phyloP scores from a whole-genome alignment of 2,888 invertebrate genomes.

The Campoplex nolae region DNA sequence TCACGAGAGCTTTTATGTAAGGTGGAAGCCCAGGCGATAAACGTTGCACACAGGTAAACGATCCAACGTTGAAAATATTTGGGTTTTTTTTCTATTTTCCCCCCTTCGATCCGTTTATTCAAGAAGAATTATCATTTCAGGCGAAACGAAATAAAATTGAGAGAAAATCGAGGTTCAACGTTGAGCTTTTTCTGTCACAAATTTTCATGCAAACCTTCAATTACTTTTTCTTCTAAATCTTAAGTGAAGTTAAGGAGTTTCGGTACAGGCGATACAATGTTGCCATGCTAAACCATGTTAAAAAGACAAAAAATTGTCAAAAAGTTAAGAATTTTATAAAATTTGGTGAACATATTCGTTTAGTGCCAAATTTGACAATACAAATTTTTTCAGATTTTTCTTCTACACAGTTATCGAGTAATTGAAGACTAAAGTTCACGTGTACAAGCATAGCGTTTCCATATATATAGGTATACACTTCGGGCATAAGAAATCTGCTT shows the following conservation, averaged over 20 bases:
- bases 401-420: too few species aligned
- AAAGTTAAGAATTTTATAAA: too few species aligned
- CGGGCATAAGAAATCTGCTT: too few species aligned
- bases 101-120: neutral
- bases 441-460: too few species aligned
- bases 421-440: too few species aligned
- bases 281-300: too few species aligned
- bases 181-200: neutral
- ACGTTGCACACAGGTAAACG: slow-evolving; percentile 3
- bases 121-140: neutral
- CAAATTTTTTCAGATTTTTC: too few species aligned
- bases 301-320: too few species aligned
- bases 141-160: neutral
- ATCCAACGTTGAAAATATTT: neutral
- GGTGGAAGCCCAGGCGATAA: neutral
- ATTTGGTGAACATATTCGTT: too few species aligned
- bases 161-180: neutral
- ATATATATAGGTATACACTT: too few species aligned
- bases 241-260: neutral
- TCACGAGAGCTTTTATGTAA: slow-evolving; percentile 27
- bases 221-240: neutral
- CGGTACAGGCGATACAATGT: too few species aligned
- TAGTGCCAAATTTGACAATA: too few species aligned
- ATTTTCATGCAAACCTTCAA: neutral
- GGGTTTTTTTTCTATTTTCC: neutral